Percentiles rank a stretch among this genome's conserved stretches.
Conservation (phyloP, 1,140 invertebrate genomes). For the Pseudomyrmex flavicornis region DNA sequence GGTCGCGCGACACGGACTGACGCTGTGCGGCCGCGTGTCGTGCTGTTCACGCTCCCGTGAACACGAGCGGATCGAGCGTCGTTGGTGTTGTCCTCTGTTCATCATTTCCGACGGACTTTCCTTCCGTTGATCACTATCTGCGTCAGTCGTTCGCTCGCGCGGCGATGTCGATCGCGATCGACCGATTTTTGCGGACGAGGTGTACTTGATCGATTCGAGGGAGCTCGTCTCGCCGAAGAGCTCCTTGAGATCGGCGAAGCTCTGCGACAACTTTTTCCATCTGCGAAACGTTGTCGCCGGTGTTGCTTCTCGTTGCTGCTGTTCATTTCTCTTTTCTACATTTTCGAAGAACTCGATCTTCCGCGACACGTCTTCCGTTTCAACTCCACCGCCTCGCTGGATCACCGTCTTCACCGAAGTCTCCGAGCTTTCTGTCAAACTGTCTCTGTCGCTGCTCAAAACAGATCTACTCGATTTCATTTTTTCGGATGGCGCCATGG, state of each 20-base stretch:
- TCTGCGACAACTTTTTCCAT: constrained; percentile 86
- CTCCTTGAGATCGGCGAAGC: constrained; percentile 91
- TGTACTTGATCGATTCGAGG: constrained; percentile 77
- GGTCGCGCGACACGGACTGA: constrained; percentile 80
- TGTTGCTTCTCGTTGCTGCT: neutral
- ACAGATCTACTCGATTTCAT: constrained; percentile 74
- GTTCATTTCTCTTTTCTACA: constrained; percentile 80
- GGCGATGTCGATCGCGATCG: constrained; percentile 77
- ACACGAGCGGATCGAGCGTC: constrained; percentile 68
- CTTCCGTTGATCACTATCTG: constrained; percentile 57
- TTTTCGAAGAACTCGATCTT: constrained; percentile 94
- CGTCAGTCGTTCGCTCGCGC: constrained; percentile 39
- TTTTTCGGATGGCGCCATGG: constrained; percentile 69
- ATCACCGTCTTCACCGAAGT: constrained; percentile 89
- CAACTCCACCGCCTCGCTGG: constrained; percentile 76
- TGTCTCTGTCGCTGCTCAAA: constrained; percentile 88
- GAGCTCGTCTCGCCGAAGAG: constrained; percentile 89
- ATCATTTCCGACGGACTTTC: constrained; percentile 75
- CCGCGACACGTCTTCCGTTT: constrained; percentile 87
- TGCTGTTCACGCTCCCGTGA: constrained; percentile 76
- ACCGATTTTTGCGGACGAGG: constrained; percentile 25
- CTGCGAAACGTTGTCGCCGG: constrained; percentile 1
- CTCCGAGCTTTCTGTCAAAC: constrained; percentile 88
- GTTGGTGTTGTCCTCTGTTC: constrained; percentile 70
- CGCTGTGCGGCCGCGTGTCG: constrained; percentile 79